Conservation (phyloP, 2,113 vertebrate species). For the Alces alces region DNA sequence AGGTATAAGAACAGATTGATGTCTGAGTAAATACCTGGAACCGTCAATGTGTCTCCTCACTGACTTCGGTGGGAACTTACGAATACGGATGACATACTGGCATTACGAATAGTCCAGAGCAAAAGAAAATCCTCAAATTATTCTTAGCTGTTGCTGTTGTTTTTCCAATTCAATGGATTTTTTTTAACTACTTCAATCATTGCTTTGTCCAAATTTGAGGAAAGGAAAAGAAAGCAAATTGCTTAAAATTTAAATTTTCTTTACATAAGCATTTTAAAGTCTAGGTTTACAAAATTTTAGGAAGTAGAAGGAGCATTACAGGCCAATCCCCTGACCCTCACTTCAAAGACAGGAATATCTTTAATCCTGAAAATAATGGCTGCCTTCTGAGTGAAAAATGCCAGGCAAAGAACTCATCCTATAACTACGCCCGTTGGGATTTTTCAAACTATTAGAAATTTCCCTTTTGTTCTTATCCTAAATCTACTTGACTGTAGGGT, state of each 20-base stretch:
- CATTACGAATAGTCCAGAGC: not conserved
- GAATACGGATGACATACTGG: not conserved
- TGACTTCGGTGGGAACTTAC: not conserved
- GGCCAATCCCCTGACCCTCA: not conserved
- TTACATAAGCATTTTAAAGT: not conserved
- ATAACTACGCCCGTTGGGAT: not conserved
- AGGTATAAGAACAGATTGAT: not conserved
- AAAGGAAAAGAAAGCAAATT: not conserved
- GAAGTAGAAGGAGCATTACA: not conserved
- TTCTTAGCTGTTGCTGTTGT: not conserved
- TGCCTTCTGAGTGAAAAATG: not conserved
- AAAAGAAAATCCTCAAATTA: not conserved
- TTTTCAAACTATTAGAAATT: not conserved
- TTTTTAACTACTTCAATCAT: not conserved
- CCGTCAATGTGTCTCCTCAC: not conserved
- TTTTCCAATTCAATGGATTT: not conserved
- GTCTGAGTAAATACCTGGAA: conserved; percentile 12
- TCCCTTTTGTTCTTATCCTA: not conserved
- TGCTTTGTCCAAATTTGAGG: not conserved
- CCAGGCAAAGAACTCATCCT: not conserved
- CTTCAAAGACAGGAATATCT: not conserved
- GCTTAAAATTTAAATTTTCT: not conserved
- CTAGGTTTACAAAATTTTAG: not conserved
- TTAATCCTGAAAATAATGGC: not conserved
- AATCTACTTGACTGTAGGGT: not conserved